Evolutionary conservation across 2,888 invertebrate species (phyloP), one percentile per base, ranked within the genome.

Genomic region (Scaptomyza polygonia): DNA sequence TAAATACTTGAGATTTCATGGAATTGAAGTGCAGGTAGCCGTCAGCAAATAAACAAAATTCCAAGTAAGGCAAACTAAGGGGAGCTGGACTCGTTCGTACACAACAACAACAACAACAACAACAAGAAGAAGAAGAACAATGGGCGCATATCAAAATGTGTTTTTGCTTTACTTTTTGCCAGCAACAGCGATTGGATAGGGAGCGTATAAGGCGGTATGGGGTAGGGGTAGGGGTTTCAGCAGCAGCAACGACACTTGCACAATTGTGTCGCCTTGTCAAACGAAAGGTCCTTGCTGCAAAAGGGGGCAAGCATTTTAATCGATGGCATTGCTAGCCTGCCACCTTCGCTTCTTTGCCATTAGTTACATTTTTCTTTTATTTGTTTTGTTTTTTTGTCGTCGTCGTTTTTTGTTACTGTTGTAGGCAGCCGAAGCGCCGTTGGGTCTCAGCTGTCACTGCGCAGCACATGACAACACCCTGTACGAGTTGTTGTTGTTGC

Each of bases 1-100:
- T 78, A 79, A 82, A 83, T 79, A 83, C 84, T 79, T 77, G 52
- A 83, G 77, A 83, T 83, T 83, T 79, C 82, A 67, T 49, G 78
- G 71, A 84, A 84, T 40, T 80, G 67, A 74, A 71, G 66, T 74
- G 56, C 52, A 81, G 69, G 72, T 55, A 71, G 67, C 51, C 5
- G 25, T 25, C 47, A 71, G 65, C 64, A 75, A 75, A 65, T 66
- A 62, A 66, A 64, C 56, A 62, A 62, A 74, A 71, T 81, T 81
- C 82, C 75, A 66, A 54, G 75, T 78, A 81, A 81, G 68, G 72
- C 66, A 57, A 68, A 63, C 61, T 49, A 51, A 52, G 54, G 67
- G 39, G 21, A 62, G 18, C 65, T 48, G 32, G 39, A 49, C 51
- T 32, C 16, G 25, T 25, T 25, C 48, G 56, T 54, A 57, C 36